Conservation (phyloP, 2,888 invertebrate genomes). For the Baronia brevicornis region DNA sequence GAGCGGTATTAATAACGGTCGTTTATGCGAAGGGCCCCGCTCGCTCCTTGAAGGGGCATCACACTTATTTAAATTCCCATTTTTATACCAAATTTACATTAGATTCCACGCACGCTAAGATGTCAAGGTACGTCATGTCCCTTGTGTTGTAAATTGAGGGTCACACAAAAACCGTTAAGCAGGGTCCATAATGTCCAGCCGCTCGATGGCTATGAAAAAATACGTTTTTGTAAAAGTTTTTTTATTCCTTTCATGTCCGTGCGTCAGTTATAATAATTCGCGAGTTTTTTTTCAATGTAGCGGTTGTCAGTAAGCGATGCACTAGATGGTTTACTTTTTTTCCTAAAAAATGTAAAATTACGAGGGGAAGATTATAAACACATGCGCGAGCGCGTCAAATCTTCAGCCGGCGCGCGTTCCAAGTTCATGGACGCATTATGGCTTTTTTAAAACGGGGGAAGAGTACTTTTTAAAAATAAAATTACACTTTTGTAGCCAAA, state of each 20-base stretch:
- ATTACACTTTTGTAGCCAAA: slow-evolving; percentile 62
- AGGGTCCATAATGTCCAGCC: slow-evolving; percentile 68
- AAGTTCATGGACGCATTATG: slow-evolving; percentile 58
- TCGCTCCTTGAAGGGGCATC: slow-evolving; percentile 38
- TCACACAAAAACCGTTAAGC: slow-evolving; percentile 74
- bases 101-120: slow-evolving; percentile 61
- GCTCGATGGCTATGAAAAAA: slow-evolving; percentile 51
- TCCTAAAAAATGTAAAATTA: slow-evolving; percentile 57
- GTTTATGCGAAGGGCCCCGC: slow-evolving; percentile 54
- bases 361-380: slow-evolving; percentile 72
- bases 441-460: slow-evolving; percentile 69
- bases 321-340: slow-evolving; percentile 57
- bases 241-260: slow-evolving; percentile 54
- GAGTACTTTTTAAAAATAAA: slow-evolving; percentile 70
- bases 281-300: slow-evolving; percentile 43
- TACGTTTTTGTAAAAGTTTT: slow-evolving; percentile 44
- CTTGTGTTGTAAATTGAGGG: slow-evolving; percentile 72
- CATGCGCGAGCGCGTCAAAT: slow-evolving; percentile 75
- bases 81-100: slow-evolving; percentile 73
- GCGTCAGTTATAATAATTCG: slow-evolving; percentile 58
- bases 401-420: slow-evolving; percentile 70
- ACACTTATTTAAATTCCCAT: slow-evolving; percentile 73
- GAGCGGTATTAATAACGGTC: slow-evolving; percentile 59
- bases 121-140: slow-evolving; percentile 59
- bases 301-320: slow-evolving; percentile 56